Conservation (phyloP, 2,113 vertebrate genomes). For the Varanus salvator region DNA sequence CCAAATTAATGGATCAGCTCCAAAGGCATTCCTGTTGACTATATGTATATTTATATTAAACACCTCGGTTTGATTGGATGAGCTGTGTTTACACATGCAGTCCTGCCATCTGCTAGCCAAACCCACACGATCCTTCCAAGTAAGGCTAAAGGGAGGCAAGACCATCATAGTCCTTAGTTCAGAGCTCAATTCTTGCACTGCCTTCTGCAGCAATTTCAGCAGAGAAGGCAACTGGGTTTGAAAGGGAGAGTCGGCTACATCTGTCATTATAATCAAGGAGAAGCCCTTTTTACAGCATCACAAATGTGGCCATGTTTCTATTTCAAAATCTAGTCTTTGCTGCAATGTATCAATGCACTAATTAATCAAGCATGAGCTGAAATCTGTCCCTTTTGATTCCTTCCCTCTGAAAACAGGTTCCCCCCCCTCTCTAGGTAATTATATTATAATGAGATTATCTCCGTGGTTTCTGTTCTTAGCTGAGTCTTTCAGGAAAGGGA, state of each 20-base stretch:
- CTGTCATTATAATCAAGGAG: not conserved
- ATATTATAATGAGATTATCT: not conserved
- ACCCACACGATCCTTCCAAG: not conserved
- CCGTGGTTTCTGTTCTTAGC: not conserved
- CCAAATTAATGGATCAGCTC: too few species aligned
- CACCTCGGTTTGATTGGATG: not conserved
- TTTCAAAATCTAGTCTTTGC: not conserved
- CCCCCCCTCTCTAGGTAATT: conserved; percentile 5
- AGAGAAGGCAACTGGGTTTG: not conserved
- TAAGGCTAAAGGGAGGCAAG: not conserved
- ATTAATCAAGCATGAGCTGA: conserved; percentile 4
- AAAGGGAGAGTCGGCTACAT: not conserved
- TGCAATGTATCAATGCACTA: not conserved
- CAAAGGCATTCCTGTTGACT: not conserved
- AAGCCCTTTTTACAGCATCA: not conserved
- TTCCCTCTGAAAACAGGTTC: conserved; percentile 5
- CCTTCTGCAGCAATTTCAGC: not conserved
- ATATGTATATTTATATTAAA: not conserved
- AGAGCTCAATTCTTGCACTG: not conserved
- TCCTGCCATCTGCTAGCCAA: too few species aligned
- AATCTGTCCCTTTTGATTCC: not conserved
- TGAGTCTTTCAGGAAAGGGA: not conserved
- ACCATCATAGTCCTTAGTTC: not conserved
- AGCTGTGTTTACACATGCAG: not conserved
- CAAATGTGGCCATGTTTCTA: not conserved